These are phyloP conservation scores for Ganaspis sp. DNA, from an alignment of 1,140 invertebrate genomes.

Conservation along the genomic window DNA sequence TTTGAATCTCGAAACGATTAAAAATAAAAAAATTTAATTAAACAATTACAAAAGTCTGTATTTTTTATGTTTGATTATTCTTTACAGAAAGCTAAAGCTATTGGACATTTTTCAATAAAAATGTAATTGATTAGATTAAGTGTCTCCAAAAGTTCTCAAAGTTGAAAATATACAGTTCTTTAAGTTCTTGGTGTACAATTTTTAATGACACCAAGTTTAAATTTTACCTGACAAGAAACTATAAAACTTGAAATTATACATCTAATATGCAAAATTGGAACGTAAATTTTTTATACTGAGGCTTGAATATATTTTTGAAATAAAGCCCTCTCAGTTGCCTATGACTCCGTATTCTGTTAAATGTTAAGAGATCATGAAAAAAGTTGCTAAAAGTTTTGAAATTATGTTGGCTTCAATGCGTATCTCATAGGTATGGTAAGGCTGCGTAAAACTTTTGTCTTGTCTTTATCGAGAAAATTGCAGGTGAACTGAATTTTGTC, in stretches of 20 bases:
- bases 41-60: too few species aligned
- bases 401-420: background rate
- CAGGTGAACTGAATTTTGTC: slow-evolving; percentile 27
- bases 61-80: background rate
- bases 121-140: too few species aligned
- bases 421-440: background rate
- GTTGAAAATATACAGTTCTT: too few species aligned
- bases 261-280: too few species aligned
- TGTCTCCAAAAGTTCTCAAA: too few species aligned
- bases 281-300: background rate
- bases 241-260: too few species aligned
- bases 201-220: too few species aligned
- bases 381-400: background rate
- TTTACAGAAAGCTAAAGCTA: too few species aligned
- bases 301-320: background rate
- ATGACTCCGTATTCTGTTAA: background rate
- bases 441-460: background rate
- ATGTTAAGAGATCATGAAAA: background rate
- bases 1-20: background rate
- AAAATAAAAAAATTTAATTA: background rate
- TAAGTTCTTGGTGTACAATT: too few species aligned
- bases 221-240: too few species aligned
- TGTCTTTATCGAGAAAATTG: slow-evolving; percentile 23
- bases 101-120: too few species aligned
- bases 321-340: background rate